These are phyloP conservation scores for Apistogramma diplotaenia DNA, from an alignment of 2,113 vertebrate species.

Conservation along the genomic window DNA sequence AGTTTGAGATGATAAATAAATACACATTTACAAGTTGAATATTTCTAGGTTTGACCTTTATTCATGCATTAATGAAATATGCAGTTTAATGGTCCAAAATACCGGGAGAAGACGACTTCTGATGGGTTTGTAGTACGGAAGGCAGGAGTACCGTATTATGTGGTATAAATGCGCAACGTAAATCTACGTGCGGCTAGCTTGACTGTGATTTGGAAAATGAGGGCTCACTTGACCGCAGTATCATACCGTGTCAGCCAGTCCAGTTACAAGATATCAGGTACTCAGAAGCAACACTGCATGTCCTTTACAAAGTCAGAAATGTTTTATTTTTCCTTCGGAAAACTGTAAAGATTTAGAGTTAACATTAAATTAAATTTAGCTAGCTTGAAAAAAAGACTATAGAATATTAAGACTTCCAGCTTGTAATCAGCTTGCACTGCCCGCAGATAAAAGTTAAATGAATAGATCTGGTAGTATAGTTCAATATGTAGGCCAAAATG, in stretches of 20 bases:
- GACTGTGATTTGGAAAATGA: too few species aligned
- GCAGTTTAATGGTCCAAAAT: too few species aligned
- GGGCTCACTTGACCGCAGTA: too few species aligned
- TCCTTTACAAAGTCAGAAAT: neutral
- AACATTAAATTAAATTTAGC: neutral
- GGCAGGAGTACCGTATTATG: too few species aligned
- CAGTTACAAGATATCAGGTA: constrained; percentile 40
- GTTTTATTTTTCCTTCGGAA: neutral
- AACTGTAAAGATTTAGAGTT: neutral
- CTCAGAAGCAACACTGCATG: neutral
- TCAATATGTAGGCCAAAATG: neutral
- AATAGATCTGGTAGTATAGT: neutral
- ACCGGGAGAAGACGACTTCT: too few species aligned
- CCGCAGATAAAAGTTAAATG: neutral
- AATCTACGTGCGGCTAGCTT: too few species aligned
- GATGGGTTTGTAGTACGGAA: too few species aligned
- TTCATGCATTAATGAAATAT: too few species aligned
- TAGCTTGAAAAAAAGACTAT: neutral
- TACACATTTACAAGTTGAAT: too few species aligned
- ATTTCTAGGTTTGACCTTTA: too few species aligned
- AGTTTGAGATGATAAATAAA: too few species aligned
- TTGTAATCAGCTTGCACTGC: neutral
- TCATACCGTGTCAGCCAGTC: constrained; percentile 53
- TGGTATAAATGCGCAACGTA: too few species aligned
- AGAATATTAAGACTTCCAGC: neutral